Evolutionary conservation across 1,140 invertebrate genomes (phyloP).

Genomic region (Gonioctena quinquepunctata): DNA sequence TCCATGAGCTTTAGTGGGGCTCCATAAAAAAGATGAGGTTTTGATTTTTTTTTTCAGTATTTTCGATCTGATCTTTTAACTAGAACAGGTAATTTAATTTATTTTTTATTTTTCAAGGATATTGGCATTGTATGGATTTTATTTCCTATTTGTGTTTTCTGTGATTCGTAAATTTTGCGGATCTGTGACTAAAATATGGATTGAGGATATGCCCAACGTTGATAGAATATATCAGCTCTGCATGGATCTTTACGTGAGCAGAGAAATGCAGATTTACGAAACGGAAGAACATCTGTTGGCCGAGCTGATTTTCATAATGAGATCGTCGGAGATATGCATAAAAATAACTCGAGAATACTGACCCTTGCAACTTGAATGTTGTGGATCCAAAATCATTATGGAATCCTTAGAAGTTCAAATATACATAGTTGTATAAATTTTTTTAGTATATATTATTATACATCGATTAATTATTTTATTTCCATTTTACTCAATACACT

Average conservation of each 20-base stretch:
- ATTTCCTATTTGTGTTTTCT: conserved; percentile 23
- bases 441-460: no score
- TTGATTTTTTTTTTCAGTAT: no score
- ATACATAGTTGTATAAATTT: no score
- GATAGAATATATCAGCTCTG: conserved; percentile 16
- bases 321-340: conserved; percentile 28
- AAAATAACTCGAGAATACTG: conserved; percentile 28
- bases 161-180: not conserved
- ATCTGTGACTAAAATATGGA: conserved; percentile 11
- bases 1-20: no score
- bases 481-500: no score
- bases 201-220: conserved; percentile 23
- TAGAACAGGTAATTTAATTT: no score
- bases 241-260: conserved; percentile 25
- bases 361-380: no score
- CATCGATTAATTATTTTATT: no score
- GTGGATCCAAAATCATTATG: no score
- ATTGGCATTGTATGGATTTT: conserved; percentile 25
- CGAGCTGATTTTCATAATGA: conserved; percentile 31
- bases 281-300: conserved; percentile 28
- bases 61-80: no score
- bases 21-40: no score
- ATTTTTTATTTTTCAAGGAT: conserved; percentile 22
- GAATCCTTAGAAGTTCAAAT: no score
- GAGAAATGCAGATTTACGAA: conserved; percentile 29